phyloP scores from a whole-genome alignment of 1,140 invertebrate genomes.

The Chironomus striatipennis region DNA sequence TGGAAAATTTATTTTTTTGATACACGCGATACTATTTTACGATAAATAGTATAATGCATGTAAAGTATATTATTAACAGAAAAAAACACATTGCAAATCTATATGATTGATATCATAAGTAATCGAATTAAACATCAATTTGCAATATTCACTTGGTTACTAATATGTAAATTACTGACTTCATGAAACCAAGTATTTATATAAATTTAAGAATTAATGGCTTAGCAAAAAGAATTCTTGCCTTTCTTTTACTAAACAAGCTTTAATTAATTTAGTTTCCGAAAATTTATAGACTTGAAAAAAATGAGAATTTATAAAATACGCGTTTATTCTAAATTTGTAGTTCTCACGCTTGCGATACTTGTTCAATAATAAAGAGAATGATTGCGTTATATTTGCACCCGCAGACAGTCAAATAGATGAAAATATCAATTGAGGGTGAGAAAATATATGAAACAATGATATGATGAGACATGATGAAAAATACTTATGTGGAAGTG shows the following conservation, averaged over 20 bases:
- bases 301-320: no score
- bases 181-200: no score
- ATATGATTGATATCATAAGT: conserved; percentile 16
- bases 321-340: no score
- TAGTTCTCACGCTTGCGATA: neutral
- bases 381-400: neutral
- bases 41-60: neutral
- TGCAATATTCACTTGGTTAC: neutral
- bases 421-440: no score
- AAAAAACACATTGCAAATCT: neutral
- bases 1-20: conserved; percentile 16
- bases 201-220: no score
- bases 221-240: no score
- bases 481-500: neutral
- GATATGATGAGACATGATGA: neutral
- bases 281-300: no score
- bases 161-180: neutral
- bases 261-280: no score
- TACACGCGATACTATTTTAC: neutral
- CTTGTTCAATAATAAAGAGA: neutral
- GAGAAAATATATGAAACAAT: neutral
- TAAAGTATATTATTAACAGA: neutral
- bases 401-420: neutral
- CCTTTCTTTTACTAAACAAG: no score
- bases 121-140: conserved; percentile 23